phyloP scores from a whole-genome alignment of 2,113 vertebrate species.

The Triplophysa tibetana region DNA sequence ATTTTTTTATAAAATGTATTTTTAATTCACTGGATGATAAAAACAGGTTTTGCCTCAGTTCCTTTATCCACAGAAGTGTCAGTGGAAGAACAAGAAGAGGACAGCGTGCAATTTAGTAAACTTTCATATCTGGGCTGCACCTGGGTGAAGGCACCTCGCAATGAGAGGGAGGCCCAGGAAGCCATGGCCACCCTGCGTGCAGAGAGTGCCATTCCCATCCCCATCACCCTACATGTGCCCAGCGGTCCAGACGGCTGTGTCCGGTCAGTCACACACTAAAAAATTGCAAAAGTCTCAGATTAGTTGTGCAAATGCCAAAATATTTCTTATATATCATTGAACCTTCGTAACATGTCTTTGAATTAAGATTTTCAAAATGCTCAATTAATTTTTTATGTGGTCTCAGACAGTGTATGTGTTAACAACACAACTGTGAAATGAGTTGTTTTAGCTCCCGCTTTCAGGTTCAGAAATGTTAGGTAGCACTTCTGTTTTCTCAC shows the following conservation, averaged over 20 bases:
- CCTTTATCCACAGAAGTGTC: constrained; percentile 27
- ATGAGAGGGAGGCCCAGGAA: constrained; percentile 83
- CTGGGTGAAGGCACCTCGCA: constrained; percentile 92
- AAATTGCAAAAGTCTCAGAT: too few relatives aligned
- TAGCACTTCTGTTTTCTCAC: constrained; percentile 23
- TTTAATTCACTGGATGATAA: too few relatives aligned
- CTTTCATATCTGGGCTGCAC: constrained; percentile 91
- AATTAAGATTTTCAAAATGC: too few relatives aligned
- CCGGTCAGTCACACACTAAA: constrained; percentile 73
- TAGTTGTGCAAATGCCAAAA: too few relatives aligned
- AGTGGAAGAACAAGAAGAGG: constrained; percentile 78
- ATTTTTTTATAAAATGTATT: too few relatives aligned
- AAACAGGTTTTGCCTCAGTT: not conserved
- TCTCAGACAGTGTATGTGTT: not conserved
- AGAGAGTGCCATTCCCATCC: constrained; percentile 81
- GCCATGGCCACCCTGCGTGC: constrained; percentile 88
- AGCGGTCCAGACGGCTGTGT: constrained; percentile 91
- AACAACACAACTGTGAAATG: not conserved
- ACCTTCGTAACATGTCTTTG: too few relatives aligned
- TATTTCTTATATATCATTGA: too few relatives aligned
- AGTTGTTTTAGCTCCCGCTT: constrained; percentile 7
- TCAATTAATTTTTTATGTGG: constrained; percentile 9
- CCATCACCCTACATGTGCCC: constrained; percentile 91
- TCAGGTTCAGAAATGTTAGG: not conserved
- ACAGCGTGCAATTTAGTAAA: constrained; percentile 96